Evolutionary conservation across 2,797 vertebrate genomes (phyloP).

Genomic region (Sebastes trivittatus): DNA sequence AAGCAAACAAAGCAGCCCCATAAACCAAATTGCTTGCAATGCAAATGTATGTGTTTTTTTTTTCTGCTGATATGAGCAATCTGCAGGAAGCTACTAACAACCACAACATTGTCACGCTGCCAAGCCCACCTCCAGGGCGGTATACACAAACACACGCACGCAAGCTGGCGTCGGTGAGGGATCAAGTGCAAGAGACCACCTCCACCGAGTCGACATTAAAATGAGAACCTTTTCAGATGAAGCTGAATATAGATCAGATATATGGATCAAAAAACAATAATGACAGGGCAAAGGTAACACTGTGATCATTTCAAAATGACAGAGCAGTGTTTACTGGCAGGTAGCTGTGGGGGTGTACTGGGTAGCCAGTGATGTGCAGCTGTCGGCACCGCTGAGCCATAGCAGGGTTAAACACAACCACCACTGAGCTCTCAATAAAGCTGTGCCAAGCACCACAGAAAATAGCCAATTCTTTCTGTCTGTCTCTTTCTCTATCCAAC

Average conservation of each 20-base stretch:
- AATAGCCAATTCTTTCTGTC: slow-evolving; percentile 57
- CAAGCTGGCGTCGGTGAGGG: slow-evolving; percentile 83
- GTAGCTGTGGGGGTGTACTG: slow-evolving; percentile 16
- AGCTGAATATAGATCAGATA: not conserved
- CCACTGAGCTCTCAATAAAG: slow-evolving; percentile 56
- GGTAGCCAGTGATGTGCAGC: slow-evolving; percentile 55
- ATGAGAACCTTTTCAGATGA: slow-evolving; percentile 9
- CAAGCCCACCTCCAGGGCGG: slow-evolving; percentile 33
- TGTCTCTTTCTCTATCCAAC: slow-evolving; percentile 22
- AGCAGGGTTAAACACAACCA: slow-evolving; percentile 61
- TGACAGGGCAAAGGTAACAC: not conserved
- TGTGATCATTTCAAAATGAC: slow-evolving; percentile 34
- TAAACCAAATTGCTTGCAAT: slow-evolving; percentile 23
- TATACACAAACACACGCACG: not conserved
- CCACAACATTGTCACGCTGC: slow-evolving; percentile 25
- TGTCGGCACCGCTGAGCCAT: slow-evolving; percentile 50
- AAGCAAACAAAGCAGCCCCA: slow-evolving; percentile 22
- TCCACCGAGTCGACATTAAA: slow-evolving; percentile 52
- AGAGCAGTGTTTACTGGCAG: slow-evolving; percentile 41
- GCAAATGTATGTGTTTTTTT: slow-evolving; percentile 14
- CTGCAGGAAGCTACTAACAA: slow-evolving; percentile 39
- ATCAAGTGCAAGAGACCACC: slow-evolving; percentile 76
- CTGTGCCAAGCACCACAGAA: slow-evolving; percentile 52
- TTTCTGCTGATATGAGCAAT: slow-evolving; percentile 20
- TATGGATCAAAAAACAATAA: not conserved